These are phyloP conservation scores for Oxycera nigricornis DNA, from an alignment of 2,888 invertebrate species.

Conservation along the genomic window DNA sequence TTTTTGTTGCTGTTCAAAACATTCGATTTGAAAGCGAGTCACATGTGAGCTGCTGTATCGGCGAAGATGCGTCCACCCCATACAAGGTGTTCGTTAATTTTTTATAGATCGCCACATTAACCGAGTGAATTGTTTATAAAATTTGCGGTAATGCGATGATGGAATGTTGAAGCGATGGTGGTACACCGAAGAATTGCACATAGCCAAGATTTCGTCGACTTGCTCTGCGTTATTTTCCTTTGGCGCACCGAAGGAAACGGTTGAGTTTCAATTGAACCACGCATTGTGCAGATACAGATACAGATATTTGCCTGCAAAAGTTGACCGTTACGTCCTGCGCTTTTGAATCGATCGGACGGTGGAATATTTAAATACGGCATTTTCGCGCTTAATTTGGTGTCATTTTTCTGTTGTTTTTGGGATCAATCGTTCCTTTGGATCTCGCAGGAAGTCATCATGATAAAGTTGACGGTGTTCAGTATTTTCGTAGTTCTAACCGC, in stretches of 20 bases:
- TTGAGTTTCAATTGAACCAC: neutral
- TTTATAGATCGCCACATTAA: neutral
- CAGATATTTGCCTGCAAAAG: neutral
- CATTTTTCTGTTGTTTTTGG: neutral
- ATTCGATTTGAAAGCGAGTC: slow-evolving; percentile 17
- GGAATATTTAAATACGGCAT: too few species aligned
- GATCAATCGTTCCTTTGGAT: too few species aligned
- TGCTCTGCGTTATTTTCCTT: slow-evolving; percentile 15
- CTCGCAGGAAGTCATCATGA: too few species aligned
- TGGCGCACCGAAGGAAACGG: slow-evolving; percentile 19
- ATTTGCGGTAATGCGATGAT: neutral
- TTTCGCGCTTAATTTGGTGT: neutral
- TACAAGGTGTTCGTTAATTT: slow-evolving; percentile 9
- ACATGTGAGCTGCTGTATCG: slow-evolving; percentile 4
- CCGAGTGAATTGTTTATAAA: neutral
- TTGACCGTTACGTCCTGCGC: too few species aligned
- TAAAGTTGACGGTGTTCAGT: neutral
- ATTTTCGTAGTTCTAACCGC: neutral
- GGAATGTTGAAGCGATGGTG: slow-evolving; percentile 14
- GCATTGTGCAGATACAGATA: neutral
- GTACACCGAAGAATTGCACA: slow-evolving; percentile 24
- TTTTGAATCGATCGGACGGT: too few species aligned
- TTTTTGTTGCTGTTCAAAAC: too few species aligned
- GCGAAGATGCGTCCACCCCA: neutral
- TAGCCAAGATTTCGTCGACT: neutral